Base-by-base conservation (phyloP, 2,888 invertebrate genomes). In the Ophioninae sp. region DNA sequence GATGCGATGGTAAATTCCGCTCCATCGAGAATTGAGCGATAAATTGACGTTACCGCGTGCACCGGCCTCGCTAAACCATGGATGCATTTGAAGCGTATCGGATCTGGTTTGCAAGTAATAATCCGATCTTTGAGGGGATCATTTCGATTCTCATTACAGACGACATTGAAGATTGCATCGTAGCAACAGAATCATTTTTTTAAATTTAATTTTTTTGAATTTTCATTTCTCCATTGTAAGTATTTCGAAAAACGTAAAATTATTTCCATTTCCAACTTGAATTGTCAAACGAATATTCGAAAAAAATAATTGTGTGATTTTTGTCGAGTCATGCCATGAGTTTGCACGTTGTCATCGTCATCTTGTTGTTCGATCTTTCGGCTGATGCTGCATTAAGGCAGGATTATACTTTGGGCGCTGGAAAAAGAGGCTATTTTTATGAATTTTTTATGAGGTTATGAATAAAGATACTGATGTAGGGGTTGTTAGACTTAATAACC, bases 91-190 rank as follows among this genome's bases (percentile, higher is more conserved):
- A 13, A 73, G 62, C 44, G 73, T 7, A 37, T 23, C 30, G 39
- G 39, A 39, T 56, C 30, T 41, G 57, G 20, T 61, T 61, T 56
- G 74, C 69, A 50, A 50, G 76, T 65, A 84, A 83, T 81, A 84
- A 84, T 79, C 81, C 74, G 21, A 79, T 79, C 81, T 78, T 75
- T 68, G 81, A 75, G 79, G 37, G 79, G 75, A 84, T 30, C 30
- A 30, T 81, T 81, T 81, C 81, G 74, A 79, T 84, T 81, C 81
- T 84, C 84, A 84, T 84, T 84, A 84, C 79, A 81, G 70, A 10
- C 68, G 65, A 56, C 7, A 21, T 64, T 37, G 20, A n/a, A 57
- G 67, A 30, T 72, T 37, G 50, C 50, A 56, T 67, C 39, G 21
- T 30, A 30, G 30, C 30, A 30, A 30, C 30, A 3, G 1, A 30